These are phyloP conservation scores for Bombus polaris DNA, from an alignment of 1,140 invertebrate genomes.

Conservation along the genomic window DNA sequence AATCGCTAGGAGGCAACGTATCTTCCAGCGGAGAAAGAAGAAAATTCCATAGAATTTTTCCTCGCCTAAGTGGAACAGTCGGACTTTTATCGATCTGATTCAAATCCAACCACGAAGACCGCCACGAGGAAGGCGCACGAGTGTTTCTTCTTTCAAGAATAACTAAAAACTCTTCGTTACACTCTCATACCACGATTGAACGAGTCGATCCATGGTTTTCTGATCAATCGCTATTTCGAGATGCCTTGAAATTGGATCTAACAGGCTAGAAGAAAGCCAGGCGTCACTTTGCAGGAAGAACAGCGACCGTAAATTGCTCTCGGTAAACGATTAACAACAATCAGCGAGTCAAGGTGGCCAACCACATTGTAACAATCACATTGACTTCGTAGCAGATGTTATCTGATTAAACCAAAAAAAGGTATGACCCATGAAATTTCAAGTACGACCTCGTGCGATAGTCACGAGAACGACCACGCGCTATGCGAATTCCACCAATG, in stretches of 20 bases:
- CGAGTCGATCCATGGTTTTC: not conserved
- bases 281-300: not conserved
- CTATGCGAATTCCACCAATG: slow-evolving; percentile 12
- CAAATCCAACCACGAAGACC: slow-evolving; percentile 55
- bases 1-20: too few relatives aligned
- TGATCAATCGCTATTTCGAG: not conserved
- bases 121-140: slow-evolving; percentile 28
- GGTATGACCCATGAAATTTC: slow-evolving; percentile 52
- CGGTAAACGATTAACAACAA: not conserved
- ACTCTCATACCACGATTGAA: not conserved
- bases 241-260: not conserved
- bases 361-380: slow-evolving; percentile 12
- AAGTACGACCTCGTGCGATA: slow-evolving; percentile 34
- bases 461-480: slow-evolving; percentile 17
- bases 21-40: not conserved
- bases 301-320: too few relatives aligned
- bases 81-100: slow-evolving; percentile 62
- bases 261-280: too few relatives aligned
- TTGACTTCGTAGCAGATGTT: slow-evolving; percentile 28
- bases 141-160: slow-evolving; percentile 38
- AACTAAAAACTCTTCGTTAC: not conserved
- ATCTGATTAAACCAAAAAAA: slow-evolving; percentile 38
- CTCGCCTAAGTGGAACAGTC: slow-evolving; percentile 44
- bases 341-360: slow-evolving; percentile 14
- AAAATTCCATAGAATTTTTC: slow-evolving; percentile 54